Conservation (phyloP, 2,113 vertebrate species). For the Pogona vitticeps region DNA sequence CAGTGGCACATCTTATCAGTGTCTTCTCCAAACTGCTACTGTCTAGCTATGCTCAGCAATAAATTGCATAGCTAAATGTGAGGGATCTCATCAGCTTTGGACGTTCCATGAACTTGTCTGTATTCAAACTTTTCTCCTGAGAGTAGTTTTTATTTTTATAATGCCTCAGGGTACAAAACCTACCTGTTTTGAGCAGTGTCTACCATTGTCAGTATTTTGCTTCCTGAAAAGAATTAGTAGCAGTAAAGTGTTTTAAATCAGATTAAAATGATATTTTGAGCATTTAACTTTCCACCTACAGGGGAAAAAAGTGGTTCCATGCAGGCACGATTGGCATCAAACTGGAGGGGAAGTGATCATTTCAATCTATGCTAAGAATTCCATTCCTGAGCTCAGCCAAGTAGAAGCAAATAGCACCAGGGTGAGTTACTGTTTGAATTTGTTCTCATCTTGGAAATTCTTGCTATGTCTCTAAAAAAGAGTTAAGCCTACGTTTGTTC, state of each 20-base stretch:
- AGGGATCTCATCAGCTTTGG: too few species aligned
- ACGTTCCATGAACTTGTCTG: too few species aligned
- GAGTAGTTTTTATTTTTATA: too few species aligned
- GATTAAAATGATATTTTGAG: neutral
- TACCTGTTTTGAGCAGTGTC: neutral
- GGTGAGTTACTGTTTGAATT: conserved; percentile 75
- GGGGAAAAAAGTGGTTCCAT: conserved; percentile 91
- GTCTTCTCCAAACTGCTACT: neutral
- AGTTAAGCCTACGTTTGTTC: too few species aligned
- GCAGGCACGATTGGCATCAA: conserved; percentile 98
- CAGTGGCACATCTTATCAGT: too few species aligned
- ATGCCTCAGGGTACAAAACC: too few species aligned
- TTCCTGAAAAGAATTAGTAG: neutral
- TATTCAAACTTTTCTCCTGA: too few species aligned
- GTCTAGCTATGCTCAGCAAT: too few species aligned
- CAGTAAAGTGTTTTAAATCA: neutral
- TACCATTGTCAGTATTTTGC: neutral
- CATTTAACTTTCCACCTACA: conserved; percentile 47
- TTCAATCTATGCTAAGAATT: conserved; percentile 95
- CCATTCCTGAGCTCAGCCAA: conserved; percentile 87
- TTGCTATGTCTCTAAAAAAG: neutral
- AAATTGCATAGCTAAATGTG: too few species aligned
- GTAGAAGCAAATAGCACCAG: conserved; percentile 93
- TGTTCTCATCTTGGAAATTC: neutral
- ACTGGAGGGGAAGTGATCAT: conserved; percentile 94